Base-by-base conservation (phyloP, 2,113 vertebrate species). In the Martes martes region DNA sequence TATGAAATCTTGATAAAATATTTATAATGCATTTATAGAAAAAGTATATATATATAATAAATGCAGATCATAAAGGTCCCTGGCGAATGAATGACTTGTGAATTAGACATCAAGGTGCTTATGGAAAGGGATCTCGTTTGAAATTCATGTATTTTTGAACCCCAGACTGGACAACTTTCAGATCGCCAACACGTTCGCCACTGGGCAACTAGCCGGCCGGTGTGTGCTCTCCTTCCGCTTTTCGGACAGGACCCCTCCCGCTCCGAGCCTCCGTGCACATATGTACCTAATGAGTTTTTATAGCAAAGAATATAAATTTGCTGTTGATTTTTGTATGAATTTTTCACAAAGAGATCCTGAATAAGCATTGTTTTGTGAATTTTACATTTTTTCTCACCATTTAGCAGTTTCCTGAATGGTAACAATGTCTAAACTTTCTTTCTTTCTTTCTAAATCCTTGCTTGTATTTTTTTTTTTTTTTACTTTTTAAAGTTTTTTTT, bases 21-120 rank as follows among this genome's bases (percentile, higher is more conserved):
- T 99, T 99, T 99, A 99, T 99, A 98, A 99, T 98, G 98, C 99
- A 99, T 99, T 99, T 99, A 98, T 98, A 98, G 98, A 98, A 98
- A 98, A 98, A 97, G 88, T 97, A 98, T 98, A 97, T 97, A 97
- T 97, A 96, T 98, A 93, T 95, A 98, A 98, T 98, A 98, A 99
- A 98, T 98, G 98, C 98, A 98, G 94, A 98, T 95, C 91, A 31
- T 94, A 96, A 98, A 98, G 98, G 96, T 98, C 99, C 98, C 98
- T 98, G 98, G 97, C 89, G 65, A 98, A 95, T 67, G 98, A 97
- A 93, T 61, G 96, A 55, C 97, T 97, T 97, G 98, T 50, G 97
- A 96, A 94, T 95, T 96, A 96, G 97, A 94, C 0, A 5, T 89
- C 67, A 94, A 97, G 98, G 98, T 98, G 98, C 98, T 98, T 95